Conservation (phyloP, 2,113 vertebrate genomes). For the Dinomys branickii region DNA sequence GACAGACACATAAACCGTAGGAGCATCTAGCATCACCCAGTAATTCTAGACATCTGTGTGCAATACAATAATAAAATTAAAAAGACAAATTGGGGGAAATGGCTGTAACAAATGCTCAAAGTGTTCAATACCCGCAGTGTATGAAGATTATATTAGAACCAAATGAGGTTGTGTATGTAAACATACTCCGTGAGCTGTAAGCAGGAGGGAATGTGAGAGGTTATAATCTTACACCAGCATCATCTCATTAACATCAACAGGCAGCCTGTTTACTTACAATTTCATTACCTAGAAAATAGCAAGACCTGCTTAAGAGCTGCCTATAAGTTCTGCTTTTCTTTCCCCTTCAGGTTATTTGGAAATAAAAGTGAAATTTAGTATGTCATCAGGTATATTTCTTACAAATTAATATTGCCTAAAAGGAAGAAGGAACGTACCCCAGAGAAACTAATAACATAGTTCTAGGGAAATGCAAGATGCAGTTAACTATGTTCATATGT, state of each 20-base stretch:
- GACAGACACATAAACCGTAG: background rate
- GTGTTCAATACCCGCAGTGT: background rate
- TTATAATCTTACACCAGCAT: rapidly evolving
- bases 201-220: rapidly evolving
- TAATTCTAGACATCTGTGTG: background rate
- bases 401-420: conserved; percentile 2
- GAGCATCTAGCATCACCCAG: rapidly evolving
- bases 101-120: background rate
- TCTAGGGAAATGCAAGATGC: background rate
- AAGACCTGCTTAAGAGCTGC: background rate
- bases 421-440: background rate
- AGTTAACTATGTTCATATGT: background rate
- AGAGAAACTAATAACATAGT: background rate
- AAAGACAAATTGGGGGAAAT: background rate
- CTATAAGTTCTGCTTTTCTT: background rate
- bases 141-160: background rate
- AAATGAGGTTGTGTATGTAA: background rate
- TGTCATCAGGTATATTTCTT: background rate
- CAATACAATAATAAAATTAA: background rate
- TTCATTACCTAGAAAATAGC: background rate
- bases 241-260: background rate
- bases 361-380: background rate
- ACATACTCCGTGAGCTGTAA: rapidly evolving
- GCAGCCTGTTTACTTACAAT: background rate
- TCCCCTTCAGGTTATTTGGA: background rate